Percentiles rank a stretch among this genome's conserved stretches.
phyloP scores from a whole-genome alignment of 2,888 invertebrate species.

The Platerodrilus igneus region DNA sequence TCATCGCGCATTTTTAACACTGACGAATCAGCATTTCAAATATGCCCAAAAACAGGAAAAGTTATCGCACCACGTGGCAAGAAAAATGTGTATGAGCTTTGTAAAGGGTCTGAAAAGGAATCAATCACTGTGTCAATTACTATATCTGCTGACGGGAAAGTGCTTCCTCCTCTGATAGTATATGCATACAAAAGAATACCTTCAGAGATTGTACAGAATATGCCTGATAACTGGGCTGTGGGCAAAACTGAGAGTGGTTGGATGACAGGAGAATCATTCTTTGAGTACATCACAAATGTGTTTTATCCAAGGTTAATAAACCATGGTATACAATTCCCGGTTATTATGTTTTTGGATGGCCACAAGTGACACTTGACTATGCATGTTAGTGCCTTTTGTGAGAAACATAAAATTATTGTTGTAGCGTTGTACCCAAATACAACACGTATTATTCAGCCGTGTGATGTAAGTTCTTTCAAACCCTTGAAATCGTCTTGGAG shows the following conservation, averaged over 20 bases:
- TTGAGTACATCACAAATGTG: slow-evolving; percentile 42
- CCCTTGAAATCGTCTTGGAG: not conserved
- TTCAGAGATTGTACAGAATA: slow-evolving; percentile 24
- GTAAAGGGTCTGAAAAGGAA: slow-evolving; percentile 32
- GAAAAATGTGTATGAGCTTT: slow-evolving; percentile 28
- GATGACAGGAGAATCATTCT: slow-evolving; percentile 44
- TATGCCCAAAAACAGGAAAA: slow-evolving; percentile 34
- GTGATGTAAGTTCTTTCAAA: not conserved
- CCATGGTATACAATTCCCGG: slow-evolving; percentile 37
- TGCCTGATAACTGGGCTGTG: slow-evolving; percentile 39
- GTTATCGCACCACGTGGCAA: slow-evolving; percentile 35
- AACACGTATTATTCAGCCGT: not conserved
- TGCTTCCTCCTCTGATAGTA: slow-evolving; percentile 17
- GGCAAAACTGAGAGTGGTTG: slow-evolving; percentile 44
- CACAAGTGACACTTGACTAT: slow-evolving; percentile 41
- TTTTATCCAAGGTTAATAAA: slow-evolving; percentile 31
- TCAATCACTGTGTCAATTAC: slow-evolving; percentile 27
- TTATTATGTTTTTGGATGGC: slow-evolving; percentile 44
- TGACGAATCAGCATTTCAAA: slow-evolving; percentile 41
- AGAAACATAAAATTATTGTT: slow-evolving; percentile 28
- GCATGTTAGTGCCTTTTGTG: slow-evolving; percentile 41
- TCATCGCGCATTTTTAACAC: slow-evolving; percentile 34
- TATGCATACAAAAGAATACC: slow-evolving; percentile 36
- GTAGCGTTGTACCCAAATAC: not conserved
- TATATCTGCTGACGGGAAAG: slow-evolving; percentile 24